Evolutionary conservation across 1,140 invertebrate genomes (phyloP).

Genomic region (Hycleus cichorii): DNA sequence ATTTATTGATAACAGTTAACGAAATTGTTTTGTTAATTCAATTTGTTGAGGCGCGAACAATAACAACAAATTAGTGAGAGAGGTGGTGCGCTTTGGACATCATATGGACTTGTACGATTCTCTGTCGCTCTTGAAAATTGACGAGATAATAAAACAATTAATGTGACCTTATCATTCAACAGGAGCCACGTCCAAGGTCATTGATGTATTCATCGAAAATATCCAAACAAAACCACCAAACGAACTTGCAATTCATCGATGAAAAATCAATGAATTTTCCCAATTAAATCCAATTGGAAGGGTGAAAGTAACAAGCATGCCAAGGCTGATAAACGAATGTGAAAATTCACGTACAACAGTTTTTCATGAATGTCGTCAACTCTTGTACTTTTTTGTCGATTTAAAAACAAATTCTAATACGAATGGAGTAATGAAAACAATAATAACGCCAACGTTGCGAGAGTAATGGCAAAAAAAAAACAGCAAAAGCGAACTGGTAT

Average conservation of each 20-base stretch:
- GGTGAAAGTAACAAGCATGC: neutral
- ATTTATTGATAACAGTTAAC: too few relatives aligned
- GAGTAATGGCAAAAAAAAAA: neutral
- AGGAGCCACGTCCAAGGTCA: slow-evolving; percentile 19
- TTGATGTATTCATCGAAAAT: neutral
- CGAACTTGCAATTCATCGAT: too few relatives aligned
- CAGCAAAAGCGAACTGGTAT: slow-evolving; percentile 3
- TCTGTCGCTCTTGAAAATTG: slow-evolving; percentile 9
- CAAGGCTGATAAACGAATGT: slow-evolving; percentile 10
- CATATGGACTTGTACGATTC: neutral
- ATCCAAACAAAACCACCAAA: too few relatives aligned
- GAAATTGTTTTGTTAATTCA: too few relatives aligned
- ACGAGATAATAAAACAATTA: slow-evolving; percentile 25
- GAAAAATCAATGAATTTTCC: too few relatives aligned
- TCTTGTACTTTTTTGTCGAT: too few relatives aligned
- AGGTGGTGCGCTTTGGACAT: too few relatives aligned
- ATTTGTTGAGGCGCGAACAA: too few relatives aligned
- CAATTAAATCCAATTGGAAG: too few relatives aligned
- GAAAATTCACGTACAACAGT: neutral
- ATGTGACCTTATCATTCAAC: slow-evolving; percentile 24
- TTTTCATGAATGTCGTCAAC: neutral
- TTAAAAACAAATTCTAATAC: neutral
- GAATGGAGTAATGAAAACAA: neutral
- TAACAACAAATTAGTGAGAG: too few relatives aligned
- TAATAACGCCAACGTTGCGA: neutral